Conservation (phyloP, 2,113 vertebrate genomes). For the Callipepla californica region DNA sequence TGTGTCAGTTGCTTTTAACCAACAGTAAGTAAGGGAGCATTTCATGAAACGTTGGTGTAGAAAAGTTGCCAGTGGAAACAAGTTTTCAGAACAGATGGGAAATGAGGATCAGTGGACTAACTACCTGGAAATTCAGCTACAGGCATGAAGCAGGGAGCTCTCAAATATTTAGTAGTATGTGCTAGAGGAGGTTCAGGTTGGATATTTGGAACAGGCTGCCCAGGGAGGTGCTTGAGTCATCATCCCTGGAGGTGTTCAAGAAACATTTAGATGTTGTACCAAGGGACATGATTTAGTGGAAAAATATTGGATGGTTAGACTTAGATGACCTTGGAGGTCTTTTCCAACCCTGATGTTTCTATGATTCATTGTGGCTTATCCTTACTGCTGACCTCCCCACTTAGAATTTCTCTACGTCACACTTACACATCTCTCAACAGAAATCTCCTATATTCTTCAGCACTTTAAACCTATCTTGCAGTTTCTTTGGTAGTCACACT, state of each 20-base stretch:
- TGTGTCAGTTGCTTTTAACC: background rate
- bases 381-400: background rate
- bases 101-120: rapidly evolving
- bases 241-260: too few relatives aligned
- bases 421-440: background rate
- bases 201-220: too few relatives aligned
- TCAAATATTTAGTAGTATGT: background rate
- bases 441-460: background rate
- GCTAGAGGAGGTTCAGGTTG: too few relatives aligned
- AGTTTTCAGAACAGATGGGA: background rate
- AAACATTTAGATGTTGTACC: too few relatives aligned
- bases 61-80: background rate
- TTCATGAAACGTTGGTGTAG: background rate
- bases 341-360: too few relatives aligned
- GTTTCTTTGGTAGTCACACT: background rate
- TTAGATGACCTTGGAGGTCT: too few relatives aligned
- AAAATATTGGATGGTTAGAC: too few relatives aligned
- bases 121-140: background rate
- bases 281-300: too few relatives aligned
- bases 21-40: background rate
- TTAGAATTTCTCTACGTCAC: background rate
- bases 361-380: background rate
- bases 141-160: background rate
- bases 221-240: too few relatives aligned
- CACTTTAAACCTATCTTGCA: background rate